A percentile compares a stretch with the other conserved stretches of the same genome.
Conservation (phyloP, 1,140 invertebrate genomes). For the Lerema accius region DNA sequence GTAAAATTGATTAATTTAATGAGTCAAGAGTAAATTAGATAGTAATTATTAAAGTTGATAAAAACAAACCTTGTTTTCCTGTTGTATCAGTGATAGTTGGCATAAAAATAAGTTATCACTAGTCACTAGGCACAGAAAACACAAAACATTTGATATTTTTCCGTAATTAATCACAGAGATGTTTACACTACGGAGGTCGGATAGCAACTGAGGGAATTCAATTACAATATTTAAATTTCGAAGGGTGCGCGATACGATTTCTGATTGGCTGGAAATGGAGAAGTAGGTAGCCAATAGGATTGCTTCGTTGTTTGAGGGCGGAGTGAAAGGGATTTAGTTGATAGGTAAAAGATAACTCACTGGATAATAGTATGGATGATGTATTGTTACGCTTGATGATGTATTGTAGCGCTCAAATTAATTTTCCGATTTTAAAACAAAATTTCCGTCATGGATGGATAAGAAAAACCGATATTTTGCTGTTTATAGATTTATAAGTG, state of each 20-base stretch:
- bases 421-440: too few species aligned
- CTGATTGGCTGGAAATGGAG: constrained; percentile 45
- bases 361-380: too few species aligned
- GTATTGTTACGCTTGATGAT: too few species aligned
- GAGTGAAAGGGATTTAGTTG: constrained; percentile 20
- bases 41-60: too few species aligned
- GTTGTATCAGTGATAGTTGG: constrained; percentile 59
- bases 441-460: too few species aligned
- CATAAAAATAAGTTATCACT: constrained; percentile 51
- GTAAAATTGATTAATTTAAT: too few species aligned
- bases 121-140: constrained; percentile 6
- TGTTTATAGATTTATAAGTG: too few species aligned
- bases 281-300: constrained; percentile 35
- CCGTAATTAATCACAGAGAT: constrained; percentile 17
- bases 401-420: too few species aligned
- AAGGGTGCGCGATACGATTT: constrained; percentile 44
- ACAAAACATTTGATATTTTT: constrained; percentile 22
- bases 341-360: too few species aligned
- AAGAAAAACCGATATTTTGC: too few species aligned
- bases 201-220: constrained; percentile 52
- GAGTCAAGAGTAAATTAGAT: too few species aligned
- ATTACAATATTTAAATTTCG: constrained; percentile 59
- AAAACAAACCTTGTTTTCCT: constrained; percentile 46
- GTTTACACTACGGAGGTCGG: constrained; percentile 15
- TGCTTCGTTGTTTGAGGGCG: constrained; percentile 32